Evolutionary conservation across 2,113 vertebrate species (phyloP).

Genomic region (Ariopsis seemanni): DNA sequence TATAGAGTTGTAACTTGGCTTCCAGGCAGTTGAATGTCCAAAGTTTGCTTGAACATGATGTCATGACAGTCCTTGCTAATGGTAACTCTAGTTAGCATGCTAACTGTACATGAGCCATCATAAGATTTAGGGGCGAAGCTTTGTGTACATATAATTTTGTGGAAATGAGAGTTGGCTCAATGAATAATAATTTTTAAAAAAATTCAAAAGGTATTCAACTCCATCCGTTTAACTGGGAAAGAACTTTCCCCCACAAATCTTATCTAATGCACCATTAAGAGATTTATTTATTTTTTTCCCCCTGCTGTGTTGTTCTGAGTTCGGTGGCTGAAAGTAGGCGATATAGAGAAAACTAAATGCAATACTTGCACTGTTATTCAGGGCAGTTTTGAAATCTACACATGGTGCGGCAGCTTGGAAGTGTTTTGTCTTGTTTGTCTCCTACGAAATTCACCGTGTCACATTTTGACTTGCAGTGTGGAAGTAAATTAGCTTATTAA

Average conservation of each 20-base stretch:
- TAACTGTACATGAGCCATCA: not conserved
- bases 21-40: not conserved
- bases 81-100: not conserved
- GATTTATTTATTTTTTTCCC: not conserved
- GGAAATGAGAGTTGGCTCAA: not conserved
- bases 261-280: not conserved
- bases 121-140: not conserved
- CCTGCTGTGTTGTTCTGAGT: not conserved
- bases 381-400: not conserved
- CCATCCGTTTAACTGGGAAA: not conserved
- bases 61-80: not conserved
- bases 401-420: not conserved
- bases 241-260: not conserved
- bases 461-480: not conserved
- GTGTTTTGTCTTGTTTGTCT: not conserved
- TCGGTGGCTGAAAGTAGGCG: not conserved
- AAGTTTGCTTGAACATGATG: not conserved
- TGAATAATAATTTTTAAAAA: not conserved
- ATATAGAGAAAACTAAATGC: not conserved
- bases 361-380: not conserved
- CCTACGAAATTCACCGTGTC: not conserved
- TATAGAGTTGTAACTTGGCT: not conserved
- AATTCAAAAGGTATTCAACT: not conserved
- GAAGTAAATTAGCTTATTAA: not conserved
- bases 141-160: not conserved